phyloP scores from a whole-genome alignment of 2,888 invertebrate species.

The Papilio demoleus region DNA sequence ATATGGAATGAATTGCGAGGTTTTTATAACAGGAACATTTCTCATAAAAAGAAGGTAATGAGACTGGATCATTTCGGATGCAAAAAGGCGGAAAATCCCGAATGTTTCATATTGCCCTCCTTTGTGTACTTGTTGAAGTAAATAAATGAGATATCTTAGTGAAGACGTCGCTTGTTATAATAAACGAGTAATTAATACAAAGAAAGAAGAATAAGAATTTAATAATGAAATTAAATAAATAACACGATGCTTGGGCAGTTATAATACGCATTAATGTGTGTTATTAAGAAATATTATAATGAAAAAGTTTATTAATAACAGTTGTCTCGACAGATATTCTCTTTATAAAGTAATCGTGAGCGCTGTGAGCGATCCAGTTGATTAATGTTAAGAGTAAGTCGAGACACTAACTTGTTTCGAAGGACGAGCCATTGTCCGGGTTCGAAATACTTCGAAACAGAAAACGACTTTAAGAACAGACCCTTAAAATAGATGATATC shows the following conservation, averaged over 20 bases:
- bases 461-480: constrained; percentile 50
- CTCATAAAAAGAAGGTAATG: constrained; percentile 54
- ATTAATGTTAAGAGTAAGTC: constrained; percentile 66
- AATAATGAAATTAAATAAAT: too few species aligned
- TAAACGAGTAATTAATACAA: constrained; percentile 16
- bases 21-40: constrained; percentile 39
- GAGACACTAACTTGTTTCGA: constrained; percentile 68
- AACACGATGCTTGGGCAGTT: too few species aligned
- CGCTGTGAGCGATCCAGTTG: constrained; percentile 56
- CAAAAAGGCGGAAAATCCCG: constrained; percentile 59
- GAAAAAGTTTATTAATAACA: background rate
- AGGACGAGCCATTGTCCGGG: constrained; percentile 59
- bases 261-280: background rate
- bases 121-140: constrained; percentile 48
- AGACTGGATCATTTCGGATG: constrained; percentile 62
- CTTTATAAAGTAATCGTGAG: constrained; percentile 14
- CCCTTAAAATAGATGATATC: constrained; percentile 52
- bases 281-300: background rate
- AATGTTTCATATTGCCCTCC: constrained; percentile 55
- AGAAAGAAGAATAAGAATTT: too few species aligned
- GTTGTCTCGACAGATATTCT: constrained; percentile 12
- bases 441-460: constrained; percentile 53
- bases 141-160: constrained; percentile 45
- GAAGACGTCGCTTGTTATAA: constrained; percentile 12
- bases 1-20: constrained; percentile 35